Evolutionary conservation across 2,113 vertebrate genomes (phyloP).

Genomic region (Elachura formosa): DNA sequence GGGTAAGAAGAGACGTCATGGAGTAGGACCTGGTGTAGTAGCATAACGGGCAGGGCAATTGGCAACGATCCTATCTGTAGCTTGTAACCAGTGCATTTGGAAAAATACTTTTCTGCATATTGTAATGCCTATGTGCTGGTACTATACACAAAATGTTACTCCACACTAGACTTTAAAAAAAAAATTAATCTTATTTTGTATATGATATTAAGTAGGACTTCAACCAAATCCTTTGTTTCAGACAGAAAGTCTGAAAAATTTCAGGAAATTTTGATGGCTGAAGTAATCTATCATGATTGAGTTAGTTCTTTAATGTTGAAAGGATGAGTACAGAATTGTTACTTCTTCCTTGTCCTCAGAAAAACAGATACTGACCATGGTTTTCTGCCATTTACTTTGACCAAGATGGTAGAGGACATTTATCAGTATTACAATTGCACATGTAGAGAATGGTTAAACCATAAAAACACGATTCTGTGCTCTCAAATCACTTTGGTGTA

Average conservation of each 20-base stretch:
- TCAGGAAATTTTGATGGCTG: neutral
- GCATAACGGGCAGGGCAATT: neutral
- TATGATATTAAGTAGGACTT: neutral
- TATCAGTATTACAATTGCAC: neutral
- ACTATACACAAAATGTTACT: accelerated
- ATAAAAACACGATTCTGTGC: neutral
- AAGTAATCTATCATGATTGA: neutral
- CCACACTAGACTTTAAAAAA: neutral
- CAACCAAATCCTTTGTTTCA: neutral
- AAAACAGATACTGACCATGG: neutral
- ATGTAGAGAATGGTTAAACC: neutral
- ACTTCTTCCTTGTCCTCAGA: neutral
- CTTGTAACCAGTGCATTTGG: neutral
- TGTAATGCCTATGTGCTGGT: neutral
- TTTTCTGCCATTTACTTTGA: neutral
- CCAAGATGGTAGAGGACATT: neutral
- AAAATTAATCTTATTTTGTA: neutral
- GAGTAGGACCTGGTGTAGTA: neutral
- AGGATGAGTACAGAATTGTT: neutral
- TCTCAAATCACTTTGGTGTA: neutral
- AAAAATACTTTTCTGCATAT: neutral
- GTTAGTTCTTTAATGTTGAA: neutral
- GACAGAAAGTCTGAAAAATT: neutral
- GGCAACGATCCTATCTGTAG: neutral
- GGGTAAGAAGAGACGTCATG: neutral